Evolutionary conservation across 2,888 invertebrate genomes (phyloP).

Genomic region (Apamea anceps): DNA sequence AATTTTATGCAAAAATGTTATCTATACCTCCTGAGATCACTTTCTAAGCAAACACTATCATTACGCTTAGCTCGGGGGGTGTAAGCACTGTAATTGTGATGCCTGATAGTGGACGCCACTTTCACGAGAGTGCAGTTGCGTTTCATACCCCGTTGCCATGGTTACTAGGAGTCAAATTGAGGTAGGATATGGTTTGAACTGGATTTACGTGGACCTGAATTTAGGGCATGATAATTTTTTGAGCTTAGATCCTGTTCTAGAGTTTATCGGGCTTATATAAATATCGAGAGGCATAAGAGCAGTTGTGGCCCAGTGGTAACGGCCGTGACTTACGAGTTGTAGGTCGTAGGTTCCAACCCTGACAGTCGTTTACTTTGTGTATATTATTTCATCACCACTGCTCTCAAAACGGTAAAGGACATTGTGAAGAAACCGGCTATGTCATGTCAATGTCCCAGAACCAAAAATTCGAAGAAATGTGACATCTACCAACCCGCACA

Average conservation of each 20-base stretch:
- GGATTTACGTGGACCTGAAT: background rate
- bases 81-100: slow-evolving; percentile 74
- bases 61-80: slow-evolving; percentile 73
- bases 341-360: too few species aligned
- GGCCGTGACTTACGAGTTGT: too few species aligned
- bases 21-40: slow-evolving; percentile 63
- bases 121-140: slow-evolving; percentile 56
- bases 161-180: slow-evolving; percentile 22
- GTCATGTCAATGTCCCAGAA: too few species aligned
- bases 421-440: too few species aligned
- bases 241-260: background rate
- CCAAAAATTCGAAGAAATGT: too few species aligned
- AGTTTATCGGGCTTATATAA: background rate
- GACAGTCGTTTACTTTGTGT: too few species aligned
- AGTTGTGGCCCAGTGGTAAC: too few species aligned
- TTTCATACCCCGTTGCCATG: slow-evolving; percentile 47
- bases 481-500: too few species aligned
- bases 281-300: background rate
- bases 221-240: background rate
- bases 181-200: slow-evolving; percentile 18
- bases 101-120: slow-evolving; percentile 70
- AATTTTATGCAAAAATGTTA: slow-evolving; percentile 64
- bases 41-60: slow-evolving; percentile 80
- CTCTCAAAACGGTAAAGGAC: too few species aligned
- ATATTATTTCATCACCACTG: too few species aligned